These are phyloP conservation scores for Myotis planiceps DNA, from an alignment of 2,797 vertebrate species.

Conservation along the genomic window DNA sequence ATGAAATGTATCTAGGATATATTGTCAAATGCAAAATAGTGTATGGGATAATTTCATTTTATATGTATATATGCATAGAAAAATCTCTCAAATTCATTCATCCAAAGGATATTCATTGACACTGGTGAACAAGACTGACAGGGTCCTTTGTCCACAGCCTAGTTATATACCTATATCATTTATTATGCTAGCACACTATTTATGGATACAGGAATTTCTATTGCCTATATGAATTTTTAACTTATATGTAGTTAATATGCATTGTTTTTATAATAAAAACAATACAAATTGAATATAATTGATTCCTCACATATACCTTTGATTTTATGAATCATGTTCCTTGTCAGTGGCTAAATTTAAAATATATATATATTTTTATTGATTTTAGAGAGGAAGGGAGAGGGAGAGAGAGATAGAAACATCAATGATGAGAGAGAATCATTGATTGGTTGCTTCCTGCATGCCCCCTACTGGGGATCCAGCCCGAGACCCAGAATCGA, in stretches of 20 bases:
- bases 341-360: not conserved
- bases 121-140: not conserved
- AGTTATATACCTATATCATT: not conserved
- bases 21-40: not conserved
- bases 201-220: not conserved
- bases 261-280: conserved; percentile 37
- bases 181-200: not conserved
- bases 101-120: conserved; percentile 13
- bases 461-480: too few species aligned
- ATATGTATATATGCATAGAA: not conserved
- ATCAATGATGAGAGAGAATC: too few species aligned
- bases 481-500: too few species aligned
- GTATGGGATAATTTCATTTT: not conserved
- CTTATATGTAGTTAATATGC: not conserved
- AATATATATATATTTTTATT: too few species aligned
- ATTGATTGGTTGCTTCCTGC: too few species aligned
- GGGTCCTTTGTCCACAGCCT: not conserved
- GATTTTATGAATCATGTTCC: not conserved
- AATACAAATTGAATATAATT: not conserved
- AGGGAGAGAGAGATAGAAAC: too few species aligned
- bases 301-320: not conserved
- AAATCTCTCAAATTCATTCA: not conserved
- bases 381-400: too few species aligned
- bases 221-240: not conserved
- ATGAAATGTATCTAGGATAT: not conserved